Conservation (phyloP, 2,797 vertebrate genomes). For the Heliangelus exortis region DNA sequence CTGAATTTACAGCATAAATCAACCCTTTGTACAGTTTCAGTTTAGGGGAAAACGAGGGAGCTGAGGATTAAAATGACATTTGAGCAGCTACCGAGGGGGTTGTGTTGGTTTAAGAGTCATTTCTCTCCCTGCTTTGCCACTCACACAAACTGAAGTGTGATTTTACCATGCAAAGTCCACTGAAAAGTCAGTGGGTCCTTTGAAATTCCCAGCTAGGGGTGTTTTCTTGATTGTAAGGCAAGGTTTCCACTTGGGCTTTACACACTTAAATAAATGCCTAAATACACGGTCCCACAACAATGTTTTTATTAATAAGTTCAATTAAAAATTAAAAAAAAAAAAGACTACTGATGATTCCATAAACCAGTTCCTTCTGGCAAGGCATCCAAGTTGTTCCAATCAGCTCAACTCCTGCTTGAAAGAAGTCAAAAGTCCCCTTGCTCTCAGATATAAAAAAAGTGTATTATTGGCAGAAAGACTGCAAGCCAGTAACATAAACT, state of each 20-base stretch:
- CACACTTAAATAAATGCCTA: background rate
- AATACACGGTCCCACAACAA: background rate
- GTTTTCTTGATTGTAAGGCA: background rate
- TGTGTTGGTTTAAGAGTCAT: background rate
- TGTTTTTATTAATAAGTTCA: background rate
- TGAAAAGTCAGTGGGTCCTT: constrained; percentile 32
- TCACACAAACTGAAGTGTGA: background rate
- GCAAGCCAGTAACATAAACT: background rate
- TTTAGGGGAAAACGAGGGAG: constrained; percentile 37
- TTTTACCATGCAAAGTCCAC: constrained; percentile 27
- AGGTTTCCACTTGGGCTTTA: background rate
- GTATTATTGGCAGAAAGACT: background rate
- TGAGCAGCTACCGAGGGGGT: background rate
- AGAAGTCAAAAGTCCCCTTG: background rate
- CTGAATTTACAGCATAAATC: constrained; percentile 84
- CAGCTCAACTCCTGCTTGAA: background rate
- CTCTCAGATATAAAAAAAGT: background rate
- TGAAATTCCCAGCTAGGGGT: background rate
- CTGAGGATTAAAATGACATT: background rate
- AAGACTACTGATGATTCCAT: background rate
- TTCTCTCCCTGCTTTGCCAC: background rate
- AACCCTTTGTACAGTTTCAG: constrained; percentile 64
- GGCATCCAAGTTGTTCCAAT: background rate
- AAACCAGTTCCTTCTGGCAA: background rate
- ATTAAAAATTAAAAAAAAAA: background rate